These are phyloP conservation scores for Gymnothorax reevesii DNA, from an alignment of 2,797 vertebrate genomes.

Conservation along the genomic window DNA sequence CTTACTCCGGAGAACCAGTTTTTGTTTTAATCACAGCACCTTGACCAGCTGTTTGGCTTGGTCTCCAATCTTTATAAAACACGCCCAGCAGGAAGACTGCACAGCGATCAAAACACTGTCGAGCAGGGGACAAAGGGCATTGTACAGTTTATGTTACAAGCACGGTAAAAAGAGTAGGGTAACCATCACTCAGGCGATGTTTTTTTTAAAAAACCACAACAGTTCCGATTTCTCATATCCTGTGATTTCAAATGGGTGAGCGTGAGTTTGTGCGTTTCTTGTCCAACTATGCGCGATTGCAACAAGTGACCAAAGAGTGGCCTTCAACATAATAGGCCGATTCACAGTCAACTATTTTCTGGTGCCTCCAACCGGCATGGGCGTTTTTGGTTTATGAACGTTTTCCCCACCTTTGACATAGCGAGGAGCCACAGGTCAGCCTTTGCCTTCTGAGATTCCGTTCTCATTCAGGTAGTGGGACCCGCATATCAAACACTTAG, in stretches of 20 bases:
- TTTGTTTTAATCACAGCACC: neutral
- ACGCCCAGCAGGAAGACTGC: neutral
- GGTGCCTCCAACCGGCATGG: too few species aligned
- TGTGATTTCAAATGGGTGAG: neutral
- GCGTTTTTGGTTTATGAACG: too few species aligned
- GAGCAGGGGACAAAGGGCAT: constrained; percentile 4
- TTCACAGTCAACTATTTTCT: neutral
- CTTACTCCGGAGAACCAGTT: neutral
- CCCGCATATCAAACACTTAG: neutral
- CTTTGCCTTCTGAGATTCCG: neutral
- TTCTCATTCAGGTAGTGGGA: neutral
- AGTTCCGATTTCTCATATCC: neutral
- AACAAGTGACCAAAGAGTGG: too few species aligned
- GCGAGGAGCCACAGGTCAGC: neutral
- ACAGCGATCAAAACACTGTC: constrained; percentile 15
- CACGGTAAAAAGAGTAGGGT: neutral
- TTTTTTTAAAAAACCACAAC: neutral
- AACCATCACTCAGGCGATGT: neutral
- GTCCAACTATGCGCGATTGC: too few species aligned
- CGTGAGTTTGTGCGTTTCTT: neutral
- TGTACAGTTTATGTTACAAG: neutral
- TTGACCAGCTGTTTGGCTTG: neutral
- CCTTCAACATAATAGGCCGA: too few species aligned
- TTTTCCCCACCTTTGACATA: too few species aligned
- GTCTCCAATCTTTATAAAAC: constrained; percentile 12